phyloP scores from a whole-genome alignment of 2,888 invertebrate species.

The Auanema freiburgensis region DNA sequence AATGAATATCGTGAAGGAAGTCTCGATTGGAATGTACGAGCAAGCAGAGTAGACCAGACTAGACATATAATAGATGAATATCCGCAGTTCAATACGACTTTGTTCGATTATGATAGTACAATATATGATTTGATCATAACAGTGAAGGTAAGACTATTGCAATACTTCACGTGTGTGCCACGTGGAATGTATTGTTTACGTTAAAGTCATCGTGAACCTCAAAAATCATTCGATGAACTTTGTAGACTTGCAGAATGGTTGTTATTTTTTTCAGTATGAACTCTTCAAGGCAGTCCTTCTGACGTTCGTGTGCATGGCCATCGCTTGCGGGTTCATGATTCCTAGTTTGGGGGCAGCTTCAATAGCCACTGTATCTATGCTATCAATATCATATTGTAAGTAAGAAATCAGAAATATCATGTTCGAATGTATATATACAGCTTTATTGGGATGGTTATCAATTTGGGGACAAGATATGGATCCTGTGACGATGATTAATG shows the following conservation, averaged over 20 bases:
- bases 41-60: conserved; percentile 40
- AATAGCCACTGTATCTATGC: conserved; percentile 51
- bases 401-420: background rate
- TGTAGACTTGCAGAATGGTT: conserved; percentile 3
- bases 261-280: conserved; percentile 39
- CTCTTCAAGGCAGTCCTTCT: conserved; percentile 55
- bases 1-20: conserved; percentile 9
- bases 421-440: conserved; percentile 21
- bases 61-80: conserved; percentile 48
- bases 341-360: conserved; percentile 47
- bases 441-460: conserved; percentile 50
- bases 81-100: conserved; percentile 46
- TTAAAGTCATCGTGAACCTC: no score
- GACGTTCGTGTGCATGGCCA: conserved; percentile 56
- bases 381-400: conserved; percentile 56
- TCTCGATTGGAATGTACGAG: conserved; percentile 49
- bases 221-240: no score
- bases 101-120: conserved; percentile 62
- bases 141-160: conserved; percentile 41
- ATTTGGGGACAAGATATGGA: conserved; percentile 56
- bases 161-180: background rate
- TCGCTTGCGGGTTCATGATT: conserved; percentile 57
- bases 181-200: background rate
- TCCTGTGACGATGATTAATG: conserved; percentile 58
- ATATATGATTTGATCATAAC: conserved; percentile 59